phyloP scores from a whole-genome alignment of 2,113 vertebrate genomes.

The Promerops cafer region DNA sequence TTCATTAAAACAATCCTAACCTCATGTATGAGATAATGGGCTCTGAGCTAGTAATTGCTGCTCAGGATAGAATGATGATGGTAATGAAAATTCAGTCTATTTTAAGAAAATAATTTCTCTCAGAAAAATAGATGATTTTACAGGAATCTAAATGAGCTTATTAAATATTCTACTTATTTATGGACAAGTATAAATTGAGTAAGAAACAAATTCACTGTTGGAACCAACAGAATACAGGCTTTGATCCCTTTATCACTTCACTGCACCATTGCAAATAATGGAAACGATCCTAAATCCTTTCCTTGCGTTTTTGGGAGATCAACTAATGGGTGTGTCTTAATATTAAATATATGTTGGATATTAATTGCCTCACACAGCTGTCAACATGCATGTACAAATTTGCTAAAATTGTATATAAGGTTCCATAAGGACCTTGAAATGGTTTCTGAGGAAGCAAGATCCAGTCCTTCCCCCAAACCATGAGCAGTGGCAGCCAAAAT shows the following conservation, averaged over 20 bases:
- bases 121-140: not conserved
- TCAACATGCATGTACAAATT: not conserved
- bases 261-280: not conserved
- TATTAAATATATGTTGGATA: not conserved
- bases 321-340: not conserved
- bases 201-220: not conserved
- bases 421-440: not conserved
- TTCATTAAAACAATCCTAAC: not conserved
- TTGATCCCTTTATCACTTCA: not conserved
- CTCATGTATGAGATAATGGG: fast-evolving
- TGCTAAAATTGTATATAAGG: not conserved
- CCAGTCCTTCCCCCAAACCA: not conserved
- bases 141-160: not conserved
- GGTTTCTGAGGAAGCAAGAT: not conserved
- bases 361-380: not conserved
- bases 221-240: not conserved
- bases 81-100: not conserved
- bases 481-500: not conserved
- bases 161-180: not conserved
- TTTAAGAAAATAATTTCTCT: not conserved
- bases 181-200: not conserved
- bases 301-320: not conserved
- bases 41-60: not conserved
- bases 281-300: not conserved
- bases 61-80: not conserved